Evolutionary conservation across 2,797 vertebrate species (phyloP), one percentile per base, ranked within the genome.

Genomic region (Melanotaenia parkinsoni): DNA sequence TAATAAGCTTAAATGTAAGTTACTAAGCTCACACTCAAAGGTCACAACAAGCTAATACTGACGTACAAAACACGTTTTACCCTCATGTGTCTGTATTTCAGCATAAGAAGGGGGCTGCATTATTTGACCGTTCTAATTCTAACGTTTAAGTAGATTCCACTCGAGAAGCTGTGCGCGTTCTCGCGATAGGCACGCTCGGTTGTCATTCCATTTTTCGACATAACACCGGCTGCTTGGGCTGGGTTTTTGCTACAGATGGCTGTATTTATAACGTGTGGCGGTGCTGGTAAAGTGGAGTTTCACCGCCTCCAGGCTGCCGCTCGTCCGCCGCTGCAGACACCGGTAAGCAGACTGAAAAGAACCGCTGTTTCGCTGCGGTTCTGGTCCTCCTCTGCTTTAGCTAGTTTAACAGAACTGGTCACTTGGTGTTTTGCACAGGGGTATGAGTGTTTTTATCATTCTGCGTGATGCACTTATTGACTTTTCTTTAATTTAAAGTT

Each of bases 341-440:
- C 76, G 89, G 89, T 91, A 89, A 90, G 88, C 4, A 13, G 24
- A 2, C 45, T 20, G 61, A 3, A 0, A 16, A 63, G 32, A 40
- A 0, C 35, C 35, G 67, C 70, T 56, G 38, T 22, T 60, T 8
- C 35, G 40, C 2, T 10, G 37, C 37, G 8, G 11, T 38, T 10
- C 40, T 43, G 13, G 40, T 43, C 40, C 40, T n/a, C 20, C 38
- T 7, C n/a, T 6, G 24, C 60, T 43, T 8, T 11, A 22, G 20
- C 30, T 43, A 0, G 58, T 58, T 13, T 35, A 0, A 22, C 59
- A 6, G 14, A 56, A 28, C 50, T 4, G 6, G 51, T 50, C n/a
- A 1, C 43, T 58, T 38, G 18, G 10, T 18, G 16, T n/a, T 43
- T 8, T 40, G 9, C 8, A 10, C 1, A 22, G 13, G 35, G 9